These are phyloP conservation scores for Dimorphilus gyrociliatus DNA, from an alignment of 2,888 invertebrate genomes.

Conservation along the genomic window DNA sequence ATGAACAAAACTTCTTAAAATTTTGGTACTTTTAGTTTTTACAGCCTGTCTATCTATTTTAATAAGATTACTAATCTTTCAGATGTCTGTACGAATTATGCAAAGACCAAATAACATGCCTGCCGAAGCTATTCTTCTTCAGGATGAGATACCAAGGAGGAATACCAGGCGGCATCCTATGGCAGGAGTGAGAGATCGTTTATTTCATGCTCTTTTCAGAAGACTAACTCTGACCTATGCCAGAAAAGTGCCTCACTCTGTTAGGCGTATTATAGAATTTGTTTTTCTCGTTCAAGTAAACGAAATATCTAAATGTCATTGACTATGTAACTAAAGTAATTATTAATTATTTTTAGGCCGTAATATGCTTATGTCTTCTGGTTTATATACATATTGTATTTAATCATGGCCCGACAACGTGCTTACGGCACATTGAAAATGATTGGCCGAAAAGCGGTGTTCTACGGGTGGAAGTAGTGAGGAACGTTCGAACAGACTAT, in stretches of 20 bases:
- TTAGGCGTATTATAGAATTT: slow-evolving; percentile 66
- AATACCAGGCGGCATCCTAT: too few relatives aligned
- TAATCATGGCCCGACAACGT: slow-evolving; percentile 77
- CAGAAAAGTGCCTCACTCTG: slow-evolving; percentile 61
- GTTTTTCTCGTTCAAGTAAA: slow-evolving; percentile 57
- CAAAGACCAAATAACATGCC: too few relatives aligned
- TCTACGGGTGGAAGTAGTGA: slow-evolving; percentile 65
- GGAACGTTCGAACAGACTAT: slow-evolving; percentile 47
- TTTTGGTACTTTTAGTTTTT: too few relatives aligned
- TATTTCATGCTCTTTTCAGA: slow-evolving; percentile 83
- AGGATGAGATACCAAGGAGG: too few relatives aligned
- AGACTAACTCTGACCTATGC: slow-evolving; percentile 81
- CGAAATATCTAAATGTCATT: neutral
- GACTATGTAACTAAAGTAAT: too few relatives aligned
- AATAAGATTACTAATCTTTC: too few relatives aligned
- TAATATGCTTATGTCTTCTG: slow-evolving; percentile 69
- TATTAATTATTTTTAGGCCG: slow-evolving; percentile 45
- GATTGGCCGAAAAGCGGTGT: slow-evolving; percentile 92
- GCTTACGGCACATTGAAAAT: slow-evolving; percentile 62
- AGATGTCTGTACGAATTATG: too few relatives aligned
- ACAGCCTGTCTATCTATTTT: too few relatives aligned
- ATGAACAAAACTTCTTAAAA: too few relatives aligned
- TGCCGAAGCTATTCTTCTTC: too few relatives aligned
- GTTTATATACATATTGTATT: slow-evolving; percentile 89
- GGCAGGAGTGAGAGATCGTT: slow-evolving; percentile 73